Evolutionary conservation across 2,113 vertebrate species (phyloP).

Genomic region (Patagioenas fasciata): DNA sequence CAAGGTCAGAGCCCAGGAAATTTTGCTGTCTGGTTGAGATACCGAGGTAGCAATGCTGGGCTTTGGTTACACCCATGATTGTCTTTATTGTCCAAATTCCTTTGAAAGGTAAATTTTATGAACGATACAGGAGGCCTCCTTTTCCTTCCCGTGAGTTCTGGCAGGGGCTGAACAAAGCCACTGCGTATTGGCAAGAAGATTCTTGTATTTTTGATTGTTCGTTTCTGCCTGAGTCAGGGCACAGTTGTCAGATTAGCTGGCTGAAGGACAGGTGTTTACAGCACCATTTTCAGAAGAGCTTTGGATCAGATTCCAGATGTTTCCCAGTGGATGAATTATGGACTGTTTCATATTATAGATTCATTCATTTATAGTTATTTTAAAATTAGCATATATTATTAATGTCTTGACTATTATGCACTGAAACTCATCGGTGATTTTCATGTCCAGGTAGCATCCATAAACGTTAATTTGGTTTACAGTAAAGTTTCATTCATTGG

Average conservation of each 20-base stretch:
- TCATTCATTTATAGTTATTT: not conserved
- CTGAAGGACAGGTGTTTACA: not conserved
- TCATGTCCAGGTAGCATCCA: not conserved
- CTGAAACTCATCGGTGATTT: not conserved
- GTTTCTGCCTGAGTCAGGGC: not conserved
- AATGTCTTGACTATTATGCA: not conserved
- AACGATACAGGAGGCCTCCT: not conserved
- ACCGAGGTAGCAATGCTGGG: not conserved
- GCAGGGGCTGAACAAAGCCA: constrained; percentile 16
- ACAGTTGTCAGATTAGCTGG: not conserved
- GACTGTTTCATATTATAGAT: not conserved
- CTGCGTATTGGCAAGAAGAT: not conserved
- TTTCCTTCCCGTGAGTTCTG: constrained; percentile 39
- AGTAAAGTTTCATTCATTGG: not conserved
- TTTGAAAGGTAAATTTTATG: constrained; percentile 2
- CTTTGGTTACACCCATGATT: constrained; percentile 37
- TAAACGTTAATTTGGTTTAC: not conserved
- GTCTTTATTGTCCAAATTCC: not conserved
- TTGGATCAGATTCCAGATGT: not conserved
- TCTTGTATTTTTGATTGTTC: not conserved
- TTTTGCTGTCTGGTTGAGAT: constrained; percentile 1
- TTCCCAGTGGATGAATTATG: not conserved
- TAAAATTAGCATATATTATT: not conserved
- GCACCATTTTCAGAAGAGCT: not conserved
- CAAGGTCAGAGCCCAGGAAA: not conserved